Percentiles rank a stretch among this genome's conserved stretches.
Conservation (phyloP, 2,113 vertebrate genomes). For the Balaeniceps rex region DNA sequence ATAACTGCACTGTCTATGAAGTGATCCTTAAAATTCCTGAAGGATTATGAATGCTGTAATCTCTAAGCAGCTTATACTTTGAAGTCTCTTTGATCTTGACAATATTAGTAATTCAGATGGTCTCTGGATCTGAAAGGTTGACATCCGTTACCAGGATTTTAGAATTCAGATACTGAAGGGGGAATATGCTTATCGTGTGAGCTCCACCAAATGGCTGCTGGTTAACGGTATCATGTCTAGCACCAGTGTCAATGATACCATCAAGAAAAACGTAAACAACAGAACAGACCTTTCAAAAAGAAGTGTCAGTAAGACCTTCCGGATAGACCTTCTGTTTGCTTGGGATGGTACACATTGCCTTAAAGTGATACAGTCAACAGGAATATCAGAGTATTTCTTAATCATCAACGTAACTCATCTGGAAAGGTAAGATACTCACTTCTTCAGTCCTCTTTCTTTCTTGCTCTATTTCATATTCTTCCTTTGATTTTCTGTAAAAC, state of each 20-base stretch:
- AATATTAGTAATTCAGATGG: not conserved
- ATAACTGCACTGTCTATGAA: not conserved
- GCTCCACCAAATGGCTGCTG: not conserved
- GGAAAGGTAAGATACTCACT: slow-evolving; percentile 39
- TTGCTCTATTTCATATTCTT: slow-evolving; percentile 90
- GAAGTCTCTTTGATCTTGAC: slow-evolving; percentile 43
- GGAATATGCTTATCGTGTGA: not conserved
- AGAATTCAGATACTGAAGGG: not conserved
- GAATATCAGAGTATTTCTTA: not conserved
- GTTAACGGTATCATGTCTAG: not conserved
- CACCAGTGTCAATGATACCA: not conserved
- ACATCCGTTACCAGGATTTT: not conserved
- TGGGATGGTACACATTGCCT: not conserved
- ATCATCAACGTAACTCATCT: not conserved
- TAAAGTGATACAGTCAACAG: not conserved
- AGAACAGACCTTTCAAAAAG: not conserved
- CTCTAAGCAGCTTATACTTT: slow-evolving; percentile 5
- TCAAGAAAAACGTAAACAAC: not conserved
- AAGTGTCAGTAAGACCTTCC: not conserved
- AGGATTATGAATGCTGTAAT: slow-evolving; percentile 15
- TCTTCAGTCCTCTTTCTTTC: slow-evolving; percentile 72
- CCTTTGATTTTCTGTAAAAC: slow-evolving; percentile 88
- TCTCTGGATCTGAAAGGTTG: not conserved
- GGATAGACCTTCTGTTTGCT: not conserved
- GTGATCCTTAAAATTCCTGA: not conserved